These are phyloP conservation scores for Bolinopsis microptera DNA, from an alignment of 37 sponge, comb jelly and placozoan species.

Conservation along the genomic window DNA sequence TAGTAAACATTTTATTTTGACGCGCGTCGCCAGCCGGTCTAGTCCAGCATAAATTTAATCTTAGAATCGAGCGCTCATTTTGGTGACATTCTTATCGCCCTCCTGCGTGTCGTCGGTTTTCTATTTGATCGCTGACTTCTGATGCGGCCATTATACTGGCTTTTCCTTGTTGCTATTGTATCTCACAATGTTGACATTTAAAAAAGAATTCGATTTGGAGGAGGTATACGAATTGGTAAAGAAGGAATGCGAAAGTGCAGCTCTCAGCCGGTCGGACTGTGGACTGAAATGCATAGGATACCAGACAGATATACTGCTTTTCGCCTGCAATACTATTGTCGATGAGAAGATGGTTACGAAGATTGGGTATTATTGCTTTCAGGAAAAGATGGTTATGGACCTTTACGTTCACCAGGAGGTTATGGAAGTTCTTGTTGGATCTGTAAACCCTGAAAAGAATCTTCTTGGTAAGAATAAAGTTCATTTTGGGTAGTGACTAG, in stretches of 20 bases:
- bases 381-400: background rate
- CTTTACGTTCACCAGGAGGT: background rate
- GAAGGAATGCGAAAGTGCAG: background rate
- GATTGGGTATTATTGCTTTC: background rate
- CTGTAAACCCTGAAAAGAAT: slow-evolving; percentile 12
- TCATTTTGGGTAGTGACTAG: no score
- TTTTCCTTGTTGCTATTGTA: no score
- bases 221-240: background rate
- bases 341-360: background rate
- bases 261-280: background rate
- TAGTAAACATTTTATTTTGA: no score
- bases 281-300: slow-evolving; percentile 13
- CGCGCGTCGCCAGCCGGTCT: no score
- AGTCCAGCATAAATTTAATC: no score
- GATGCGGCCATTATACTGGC: no score
- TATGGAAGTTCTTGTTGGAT: slow-evolving; percentile 32
- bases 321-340: background rate
- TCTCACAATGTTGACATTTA: background rate
- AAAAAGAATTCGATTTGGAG: background rate
- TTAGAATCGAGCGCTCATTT: no score
- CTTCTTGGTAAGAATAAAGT: slow-evolving; percentile 23
- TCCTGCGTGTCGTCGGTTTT: no score
- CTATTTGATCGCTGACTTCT: no score
- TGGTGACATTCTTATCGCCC: no score
- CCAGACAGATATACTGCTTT: background rate